phyloP scores from a whole-genome alignment of 2,113 vertebrate species.

The Ceyx cyanopectus region DNA sequence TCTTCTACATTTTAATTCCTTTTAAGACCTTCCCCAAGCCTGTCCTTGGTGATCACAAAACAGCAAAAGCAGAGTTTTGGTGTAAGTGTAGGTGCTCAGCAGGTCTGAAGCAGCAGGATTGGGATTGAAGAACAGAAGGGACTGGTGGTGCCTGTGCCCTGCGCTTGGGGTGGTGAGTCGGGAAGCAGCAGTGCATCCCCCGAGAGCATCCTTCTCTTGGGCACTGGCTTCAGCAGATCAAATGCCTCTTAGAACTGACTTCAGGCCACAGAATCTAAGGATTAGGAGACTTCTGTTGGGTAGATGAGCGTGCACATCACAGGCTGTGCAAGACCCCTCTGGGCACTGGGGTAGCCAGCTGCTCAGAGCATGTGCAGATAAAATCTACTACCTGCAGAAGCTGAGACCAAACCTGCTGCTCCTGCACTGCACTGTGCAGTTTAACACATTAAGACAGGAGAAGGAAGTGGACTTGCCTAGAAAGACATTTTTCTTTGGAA shows the following conservation, averaged over 20 bases:
- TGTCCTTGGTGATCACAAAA: accelerated
- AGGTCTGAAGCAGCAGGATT: not conserved
- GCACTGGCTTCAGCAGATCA: not conserved
- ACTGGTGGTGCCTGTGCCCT: accelerated
- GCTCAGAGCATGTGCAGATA: not conserved
- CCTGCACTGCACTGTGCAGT: not conserved
- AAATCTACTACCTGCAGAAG: not conserved
- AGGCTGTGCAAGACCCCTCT: not conserved
- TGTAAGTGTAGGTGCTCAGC: not conserved
- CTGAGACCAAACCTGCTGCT: not conserved
- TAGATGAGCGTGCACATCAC: not conserved
- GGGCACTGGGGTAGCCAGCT: not conserved
- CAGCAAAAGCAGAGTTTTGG: no score
- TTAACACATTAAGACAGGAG: not conserved
- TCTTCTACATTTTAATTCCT: no score
- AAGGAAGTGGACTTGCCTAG: not conserved
- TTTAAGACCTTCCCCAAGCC: not conserved
- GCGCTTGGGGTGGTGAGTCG: no score
- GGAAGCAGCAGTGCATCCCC: no score
- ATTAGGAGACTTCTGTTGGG: not conserved
- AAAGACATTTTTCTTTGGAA: not conserved
- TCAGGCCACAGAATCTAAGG: not conserved
- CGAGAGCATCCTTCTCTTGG: not conserved
- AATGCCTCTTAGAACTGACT: not conserved
- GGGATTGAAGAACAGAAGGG: not conserved